A percentile compares a stretch with the other conserved stretches of the same genome.
Evolutionary conservation across 2,888 invertebrate genomes (phyloP).

Genomic region (Nipponacmea schrenckii): DNA sequence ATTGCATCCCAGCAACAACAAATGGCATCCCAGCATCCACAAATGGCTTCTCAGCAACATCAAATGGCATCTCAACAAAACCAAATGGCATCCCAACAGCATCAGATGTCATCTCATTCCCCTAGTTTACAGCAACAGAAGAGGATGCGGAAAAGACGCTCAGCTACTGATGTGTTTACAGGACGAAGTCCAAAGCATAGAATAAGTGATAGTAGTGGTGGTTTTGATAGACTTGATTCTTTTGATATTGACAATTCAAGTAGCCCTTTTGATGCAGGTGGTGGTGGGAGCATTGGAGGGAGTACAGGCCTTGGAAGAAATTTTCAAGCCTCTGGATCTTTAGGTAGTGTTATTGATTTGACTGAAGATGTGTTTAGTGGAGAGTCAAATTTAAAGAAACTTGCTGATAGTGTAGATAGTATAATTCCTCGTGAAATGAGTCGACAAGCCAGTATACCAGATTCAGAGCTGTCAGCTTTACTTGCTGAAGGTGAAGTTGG

Average conservation of each 20-base stretch:
- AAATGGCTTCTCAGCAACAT: too few species aligned
- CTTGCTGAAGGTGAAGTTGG: slow-evolving; percentile 21
- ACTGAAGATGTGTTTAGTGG: slow-evolving; percentile 46
- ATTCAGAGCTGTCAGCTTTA: slow-evolving; percentile 38
- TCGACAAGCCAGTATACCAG: slow-evolving; percentile 34
- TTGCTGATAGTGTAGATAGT: slow-evolving; percentile 51
- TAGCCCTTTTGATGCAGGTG: slow-evolving; percentile 30
- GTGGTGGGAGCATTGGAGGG: slow-evolving; percentile 19
- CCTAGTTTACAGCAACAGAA: slow-evolving; percentile 25
- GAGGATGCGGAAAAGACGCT: slow-evolving; percentile 54
- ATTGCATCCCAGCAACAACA: too few species aligned
- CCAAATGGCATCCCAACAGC: too few species aligned
- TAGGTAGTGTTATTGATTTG: slow-evolving; percentile 47
- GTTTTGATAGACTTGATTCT: slow-evolving; percentile 37
- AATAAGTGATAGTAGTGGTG: slow-evolving; percentile 43
- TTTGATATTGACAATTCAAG: slow-evolving; percentile 31
- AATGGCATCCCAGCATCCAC: too few species aligned
- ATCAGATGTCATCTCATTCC: neutral
- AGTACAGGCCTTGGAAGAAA: slow-evolving; percentile 14
- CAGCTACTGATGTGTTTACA: slow-evolving; percentile 46
- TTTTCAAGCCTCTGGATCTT: slow-evolving; percentile 6
- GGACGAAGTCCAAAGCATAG: slow-evolving; percentile 66
- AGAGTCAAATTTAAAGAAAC: slow-evolving; percentile 51
- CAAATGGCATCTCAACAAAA: too few species aligned
- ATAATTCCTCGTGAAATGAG: slow-evolving; percentile 25